Evolutionary conservation across 2,797 vertebrate genomes (phyloP).

Genomic region (Gallinago nigripennis): DNA sequence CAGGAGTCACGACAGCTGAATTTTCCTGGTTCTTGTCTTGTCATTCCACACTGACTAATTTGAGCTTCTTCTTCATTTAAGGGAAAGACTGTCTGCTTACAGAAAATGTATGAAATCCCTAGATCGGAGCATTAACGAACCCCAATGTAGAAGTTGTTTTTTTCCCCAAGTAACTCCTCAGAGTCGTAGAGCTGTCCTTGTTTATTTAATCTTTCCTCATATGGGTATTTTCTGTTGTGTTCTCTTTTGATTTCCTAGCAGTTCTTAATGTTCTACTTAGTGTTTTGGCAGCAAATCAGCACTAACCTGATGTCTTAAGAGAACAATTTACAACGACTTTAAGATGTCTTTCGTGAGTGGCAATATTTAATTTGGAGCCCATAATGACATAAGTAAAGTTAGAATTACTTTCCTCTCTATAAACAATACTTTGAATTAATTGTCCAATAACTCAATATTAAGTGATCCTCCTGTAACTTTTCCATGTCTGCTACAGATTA

Average conservation of each 20-base stretch:
- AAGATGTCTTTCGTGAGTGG: background rate
- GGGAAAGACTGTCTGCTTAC: background rate
- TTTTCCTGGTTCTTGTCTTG: background rate
- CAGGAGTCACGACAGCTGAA: background rate
- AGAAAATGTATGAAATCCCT: background rate
- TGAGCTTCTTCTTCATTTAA: background rate
- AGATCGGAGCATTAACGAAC: background rate
- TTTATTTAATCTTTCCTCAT: background rate
- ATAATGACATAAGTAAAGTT: background rate
- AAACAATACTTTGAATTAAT: conserved; percentile 53
- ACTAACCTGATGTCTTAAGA: conserved; percentile 33
- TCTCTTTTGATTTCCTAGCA: conserved; percentile 13
- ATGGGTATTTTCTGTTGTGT: background rate
- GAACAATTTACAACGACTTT: conserved; percentile 32
- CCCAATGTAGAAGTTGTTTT: accelerated
- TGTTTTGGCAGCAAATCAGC: conserved; percentile 45
- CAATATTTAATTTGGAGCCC: conserved; percentile 26
- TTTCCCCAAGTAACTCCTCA: background rate
- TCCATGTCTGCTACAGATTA: conserved; percentile 7
- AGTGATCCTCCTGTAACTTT: conserved; percentile 21
- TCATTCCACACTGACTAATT: background rate
- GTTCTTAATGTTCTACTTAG: conserved; percentile 21
- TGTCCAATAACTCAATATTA: conserved; percentile 40
- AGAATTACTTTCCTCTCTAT: conserved; percentile 37
- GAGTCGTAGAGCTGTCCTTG: background rate